These are phyloP conservation scores for Caligus rogercresseyi DNA, from an alignment of 1,140 invertebrate species.

Conservation along the genomic window DNA sequence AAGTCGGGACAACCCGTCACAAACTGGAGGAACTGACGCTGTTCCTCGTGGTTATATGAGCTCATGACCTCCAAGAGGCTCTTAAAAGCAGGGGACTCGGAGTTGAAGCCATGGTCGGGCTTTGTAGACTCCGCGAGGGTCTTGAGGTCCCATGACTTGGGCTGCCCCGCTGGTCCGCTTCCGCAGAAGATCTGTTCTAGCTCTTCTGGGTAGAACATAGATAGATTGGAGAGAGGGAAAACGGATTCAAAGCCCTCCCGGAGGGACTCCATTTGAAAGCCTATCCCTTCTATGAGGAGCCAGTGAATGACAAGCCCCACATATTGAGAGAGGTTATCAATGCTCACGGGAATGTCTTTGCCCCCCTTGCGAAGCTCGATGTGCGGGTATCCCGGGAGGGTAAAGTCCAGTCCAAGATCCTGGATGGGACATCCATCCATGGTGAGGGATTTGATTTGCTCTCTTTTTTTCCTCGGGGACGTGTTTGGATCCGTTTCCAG, in stretches of 20 bases:
- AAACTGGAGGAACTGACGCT: slow-evolving; percentile 90
- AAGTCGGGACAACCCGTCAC: slow-evolving; percentile 75
- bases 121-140: slow-evolving; percentile 78
- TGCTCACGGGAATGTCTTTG: slow-evolving; percentile 64
- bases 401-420: slow-evolving; percentile 82
- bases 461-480: slow-evolving; percentile 36
- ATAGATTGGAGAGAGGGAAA: slow-evolving; percentile 65
- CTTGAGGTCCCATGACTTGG: slow-evolving; percentile 60
- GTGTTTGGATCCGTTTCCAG: slow-evolving; percentile 42
- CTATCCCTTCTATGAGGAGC: slow-evolving; percentile 79
- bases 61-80: slow-evolving; percentile 84
- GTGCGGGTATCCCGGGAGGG: slow-evolving; percentile 74
- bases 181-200: slow-evolving; percentile 94
- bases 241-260: slow-evolving; percentile 93
- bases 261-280: slow-evolving; percentile 87
- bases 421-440: slow-evolving; percentile 78
- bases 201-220: slow-evolving; percentile 91
- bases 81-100: slow-evolving; percentile 79
- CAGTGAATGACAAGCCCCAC: slow-evolving; percentile 65
- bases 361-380: slow-evolving; percentile 87
- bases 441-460: slow-evolving; percentile 39
- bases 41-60: slow-evolving; percentile 69
- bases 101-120: slow-evolving; percentile 89
- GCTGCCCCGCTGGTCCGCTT: slow-evolving; percentile 27
- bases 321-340: slow-evolving; percentile 89